Conservation (phyloP, 1,140 invertebrate species). For the Monochamus saltuarius region DNA sequence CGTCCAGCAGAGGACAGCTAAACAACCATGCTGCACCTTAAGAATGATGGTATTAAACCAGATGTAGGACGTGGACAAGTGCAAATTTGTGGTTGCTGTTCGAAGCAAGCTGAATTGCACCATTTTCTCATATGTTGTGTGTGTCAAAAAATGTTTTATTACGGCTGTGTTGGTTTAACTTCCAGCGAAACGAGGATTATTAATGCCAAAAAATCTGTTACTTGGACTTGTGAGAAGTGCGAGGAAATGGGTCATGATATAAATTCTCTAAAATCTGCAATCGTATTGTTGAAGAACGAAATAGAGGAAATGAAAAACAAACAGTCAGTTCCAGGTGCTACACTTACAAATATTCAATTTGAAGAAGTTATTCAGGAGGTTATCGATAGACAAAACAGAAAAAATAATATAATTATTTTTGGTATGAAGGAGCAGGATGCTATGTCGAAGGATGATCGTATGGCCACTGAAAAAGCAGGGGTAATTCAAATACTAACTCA, state of each 20-base stretch:
- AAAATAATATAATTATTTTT: background rate
- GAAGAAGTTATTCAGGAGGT: conserved; percentile 1
- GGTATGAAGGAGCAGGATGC: background rate
- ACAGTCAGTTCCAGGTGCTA: background rate
- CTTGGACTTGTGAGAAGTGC: too few relatives aligned
- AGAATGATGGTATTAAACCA: too few relatives aligned
- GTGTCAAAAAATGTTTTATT: background rate
- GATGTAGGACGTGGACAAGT: too few relatives aligned
- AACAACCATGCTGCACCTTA: too few relatives aligned
- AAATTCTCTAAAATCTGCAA: background rate
- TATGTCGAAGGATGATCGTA: background rate
- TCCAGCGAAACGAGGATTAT: background rate
- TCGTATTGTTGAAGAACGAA: background rate
- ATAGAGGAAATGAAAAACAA: background rate
- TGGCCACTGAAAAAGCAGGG: background rate
- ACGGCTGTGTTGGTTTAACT: background rate
- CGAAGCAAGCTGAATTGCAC: background rate
- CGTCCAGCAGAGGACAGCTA: too few relatives aligned
- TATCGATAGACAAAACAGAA: conserved; percentile 2
- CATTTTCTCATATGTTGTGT: background rate
- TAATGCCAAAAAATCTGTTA: background rate
- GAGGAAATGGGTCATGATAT: background rate
- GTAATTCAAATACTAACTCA: background rate
- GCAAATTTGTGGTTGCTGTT: conserved; percentile 1
- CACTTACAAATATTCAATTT: background rate